A percentile compares a stretch with the other conserved stretches of the same genome.
phyloP scores from a whole-genome alignment of 2,113 vertebrate genomes.

The Malaclemys terrapin region DNA sequence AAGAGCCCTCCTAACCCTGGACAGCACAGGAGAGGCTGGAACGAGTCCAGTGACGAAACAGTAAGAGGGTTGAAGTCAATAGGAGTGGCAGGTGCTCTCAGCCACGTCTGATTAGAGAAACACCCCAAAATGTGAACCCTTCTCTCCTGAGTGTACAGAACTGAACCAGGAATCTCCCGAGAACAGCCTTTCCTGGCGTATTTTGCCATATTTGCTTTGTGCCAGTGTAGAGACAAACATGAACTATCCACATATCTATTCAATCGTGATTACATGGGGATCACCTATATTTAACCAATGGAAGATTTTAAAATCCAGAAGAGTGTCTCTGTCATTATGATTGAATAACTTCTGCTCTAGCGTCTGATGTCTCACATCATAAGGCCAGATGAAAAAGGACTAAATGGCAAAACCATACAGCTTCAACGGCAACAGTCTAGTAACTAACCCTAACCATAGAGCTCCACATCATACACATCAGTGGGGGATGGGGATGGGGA shows the following conservation, averaged over 20 bases:
- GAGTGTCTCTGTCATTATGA: conserved; percentile 34
- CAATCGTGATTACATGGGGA: neutral
- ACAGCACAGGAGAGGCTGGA: neutral
- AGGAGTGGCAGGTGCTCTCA: fast-evolving
- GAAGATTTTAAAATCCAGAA: conserved; percentile 37
- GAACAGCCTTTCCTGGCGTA: fast-evolving
- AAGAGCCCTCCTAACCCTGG: neutral
- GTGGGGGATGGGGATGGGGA: fast-evolving
- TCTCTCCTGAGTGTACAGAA: neutral
- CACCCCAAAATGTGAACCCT: neutral
- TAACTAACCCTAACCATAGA: conserved; percentile 22
- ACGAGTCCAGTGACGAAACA: neutral
- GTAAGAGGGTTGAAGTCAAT: neutral
- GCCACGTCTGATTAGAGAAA: neutral
- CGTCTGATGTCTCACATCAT: conserved; percentile 45
- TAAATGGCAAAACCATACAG: conserved; percentile 18
- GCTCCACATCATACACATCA: neutral
- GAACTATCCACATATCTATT: neutral
- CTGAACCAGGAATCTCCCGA: neutral
- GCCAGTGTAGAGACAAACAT: neutral
- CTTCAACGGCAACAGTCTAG: neutral
- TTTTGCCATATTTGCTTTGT: neutral
- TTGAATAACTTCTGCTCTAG: conserved; percentile 3
- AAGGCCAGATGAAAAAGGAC: conserved; percentile 1
- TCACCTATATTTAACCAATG: neutral